phyloP scores from a whole-genome alignment of 2,113 vertebrate genomes.

The Odocoileus hemionus region DNA sequence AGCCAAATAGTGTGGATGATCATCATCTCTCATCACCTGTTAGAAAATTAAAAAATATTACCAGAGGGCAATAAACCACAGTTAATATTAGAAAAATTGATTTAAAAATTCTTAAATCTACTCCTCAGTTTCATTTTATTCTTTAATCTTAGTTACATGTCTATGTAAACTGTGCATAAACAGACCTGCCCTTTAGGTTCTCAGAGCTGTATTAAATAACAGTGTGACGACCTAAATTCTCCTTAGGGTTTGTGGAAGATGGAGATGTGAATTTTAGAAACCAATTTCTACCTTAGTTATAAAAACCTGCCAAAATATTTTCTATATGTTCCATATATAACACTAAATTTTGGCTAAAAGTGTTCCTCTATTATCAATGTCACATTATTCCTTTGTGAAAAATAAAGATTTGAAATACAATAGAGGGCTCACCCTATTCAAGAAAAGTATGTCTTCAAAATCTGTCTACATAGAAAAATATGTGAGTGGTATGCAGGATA shows the following conservation, averaged over 20 bases:
- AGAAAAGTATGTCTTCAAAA: neutral
- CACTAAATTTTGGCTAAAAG: neutral
- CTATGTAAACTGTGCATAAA: neutral
- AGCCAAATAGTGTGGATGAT: neutral
- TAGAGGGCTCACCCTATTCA: neutral
- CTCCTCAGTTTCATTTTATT: neutral
- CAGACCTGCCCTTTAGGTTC: neutral
- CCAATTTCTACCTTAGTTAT: neutral
- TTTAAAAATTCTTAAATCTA: neutral
- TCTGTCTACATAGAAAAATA: neutral
- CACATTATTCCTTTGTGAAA: neutral
- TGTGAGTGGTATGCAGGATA: neutral
- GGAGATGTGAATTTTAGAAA: neutral
- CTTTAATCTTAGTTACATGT: neutral
- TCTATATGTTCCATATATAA: neutral
- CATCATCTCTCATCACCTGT: neutral
- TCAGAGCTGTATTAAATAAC: neutral
- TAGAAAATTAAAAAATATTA: neutral
- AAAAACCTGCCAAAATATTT: neutral
- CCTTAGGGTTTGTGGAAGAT: neutral
- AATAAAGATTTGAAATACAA: neutral
- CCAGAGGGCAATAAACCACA: neutral
- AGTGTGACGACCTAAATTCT: neutral
- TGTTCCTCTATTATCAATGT: neutral
- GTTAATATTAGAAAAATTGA: neutral